Conservation (phyloP, 2,888 invertebrate genomes). For the Rutpela maculata region DNA sequence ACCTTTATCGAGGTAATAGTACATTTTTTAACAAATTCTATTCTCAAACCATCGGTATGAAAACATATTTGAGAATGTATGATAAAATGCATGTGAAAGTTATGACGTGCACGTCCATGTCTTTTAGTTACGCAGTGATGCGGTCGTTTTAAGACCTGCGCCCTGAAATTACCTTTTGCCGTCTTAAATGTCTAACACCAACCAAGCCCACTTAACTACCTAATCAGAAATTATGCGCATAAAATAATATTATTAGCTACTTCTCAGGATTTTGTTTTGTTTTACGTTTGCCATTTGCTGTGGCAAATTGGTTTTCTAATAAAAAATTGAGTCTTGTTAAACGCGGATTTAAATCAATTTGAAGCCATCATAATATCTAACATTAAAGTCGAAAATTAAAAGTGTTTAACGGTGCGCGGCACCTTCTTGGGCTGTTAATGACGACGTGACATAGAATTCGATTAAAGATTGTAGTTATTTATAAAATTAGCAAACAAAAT, state of each 20-base stretch:
- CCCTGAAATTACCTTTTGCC: constrained; percentile 53
- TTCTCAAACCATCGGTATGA: neutral
- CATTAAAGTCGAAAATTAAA: neutral
- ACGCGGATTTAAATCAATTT: constrained; percentile 17
- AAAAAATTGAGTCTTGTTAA: constrained; percentile 8
- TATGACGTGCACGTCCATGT: neutral
- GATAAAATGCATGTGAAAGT: neutral
- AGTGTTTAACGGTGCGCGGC: neutral
- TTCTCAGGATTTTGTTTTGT: constrained; percentile 32
- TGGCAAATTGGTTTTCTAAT: constrained; percentile 33
- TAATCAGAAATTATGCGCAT: constrained; percentile 50
- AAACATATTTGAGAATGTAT: neutral
- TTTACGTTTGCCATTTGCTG: constrained; percentile 21
- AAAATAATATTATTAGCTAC: constrained; percentile 41
- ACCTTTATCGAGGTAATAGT: no score
- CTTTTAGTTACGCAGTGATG: constrained; percentile 32
- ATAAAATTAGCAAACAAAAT: no score
- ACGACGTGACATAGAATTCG: neutral
- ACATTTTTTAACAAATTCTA: no score
- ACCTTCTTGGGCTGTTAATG: neutral
- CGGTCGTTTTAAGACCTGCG: constrained; percentile 33
- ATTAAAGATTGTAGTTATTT: neutral
- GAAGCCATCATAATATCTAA: neutral
- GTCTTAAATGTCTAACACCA: constrained; percentile 46
- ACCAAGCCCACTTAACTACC: constrained; percentile 49